These are phyloP conservation scores for Parascotia fuliginaria DNA, from an alignment of 2,888 invertebrate genomes.

Conservation along the genomic window DNA sequence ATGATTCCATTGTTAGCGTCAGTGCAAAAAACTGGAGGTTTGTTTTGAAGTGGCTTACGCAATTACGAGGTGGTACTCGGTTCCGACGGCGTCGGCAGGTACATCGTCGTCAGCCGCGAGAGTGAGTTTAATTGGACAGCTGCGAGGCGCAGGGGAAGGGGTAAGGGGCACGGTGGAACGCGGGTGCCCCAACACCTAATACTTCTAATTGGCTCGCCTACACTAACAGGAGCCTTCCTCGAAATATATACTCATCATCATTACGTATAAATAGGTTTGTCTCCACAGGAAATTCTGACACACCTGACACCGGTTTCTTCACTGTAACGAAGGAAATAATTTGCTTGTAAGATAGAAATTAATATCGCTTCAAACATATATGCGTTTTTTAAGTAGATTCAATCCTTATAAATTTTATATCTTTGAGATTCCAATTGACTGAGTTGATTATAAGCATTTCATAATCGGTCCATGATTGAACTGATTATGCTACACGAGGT, in stretches of 20 bases:
- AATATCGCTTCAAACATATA: too few relatives aligned
- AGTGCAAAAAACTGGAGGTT: constrained; percentile 75
- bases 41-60: constrained; percentile 81
- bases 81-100: constrained; percentile 47
- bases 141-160: constrained; percentile 49
- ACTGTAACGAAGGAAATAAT: constrained; percentile 40
- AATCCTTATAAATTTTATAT: too few relatives aligned
- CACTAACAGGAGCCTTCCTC: constrained; percentile 72
- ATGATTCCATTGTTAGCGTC: constrained; percentile 80
- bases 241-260: constrained; percentile 70
- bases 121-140: constrained; percentile 80
- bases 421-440: too few relatives aligned
- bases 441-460: too few relatives aligned
- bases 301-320: constrained; percentile 52
- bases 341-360: constrained; percentile 23
- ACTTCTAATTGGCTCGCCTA: constrained; percentile 81
- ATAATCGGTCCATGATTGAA: too few relatives aligned
- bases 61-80: constrained; percentile 73
- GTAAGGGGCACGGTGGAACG: constrained; percentile 39
- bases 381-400: too few relatives aligned
- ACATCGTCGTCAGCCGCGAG: constrained; percentile 49
- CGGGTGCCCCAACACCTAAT: constrained; percentile 54
- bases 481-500: too few relatives aligned
- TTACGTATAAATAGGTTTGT: constrained; percentile 65
- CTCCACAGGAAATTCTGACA: constrained; percentile 56